A percentile compares a stretch with the other conserved stretches of the same genome.
These are phyloP conservation scores for Anolis carolinensis DNA, from an alignment of 2,113 vertebrate species.

Conservation along the genomic window DNA sequence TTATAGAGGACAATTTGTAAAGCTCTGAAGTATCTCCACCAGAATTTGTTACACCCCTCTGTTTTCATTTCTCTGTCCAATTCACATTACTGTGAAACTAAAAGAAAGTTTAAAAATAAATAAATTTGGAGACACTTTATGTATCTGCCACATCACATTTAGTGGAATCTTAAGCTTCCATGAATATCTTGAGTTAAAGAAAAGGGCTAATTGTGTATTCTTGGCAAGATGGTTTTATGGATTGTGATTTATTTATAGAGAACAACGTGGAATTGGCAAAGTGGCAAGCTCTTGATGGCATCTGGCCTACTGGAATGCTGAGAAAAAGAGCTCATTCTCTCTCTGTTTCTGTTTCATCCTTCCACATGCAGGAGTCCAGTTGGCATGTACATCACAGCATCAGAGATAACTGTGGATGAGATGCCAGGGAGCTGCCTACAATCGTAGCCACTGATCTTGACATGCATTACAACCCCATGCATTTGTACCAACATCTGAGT, in stretches of 20 bases:
- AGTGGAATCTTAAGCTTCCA: background rate
- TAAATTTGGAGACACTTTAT: background rate
- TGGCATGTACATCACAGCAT: no score
- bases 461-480: background rate
- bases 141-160: slow-evolving; percentile 1
- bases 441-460: background rate
- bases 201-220: slow-evolving; percentile 12
- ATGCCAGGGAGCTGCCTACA: no score
- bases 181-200: slow-evolving; percentile 9
- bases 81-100: background rate
- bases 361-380: background rate
- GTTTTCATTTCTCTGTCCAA: background rate
- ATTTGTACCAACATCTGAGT: background rate
- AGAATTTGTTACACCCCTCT: background rate
- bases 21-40: background rate
- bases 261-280: background rate
- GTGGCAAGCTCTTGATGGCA: slow-evolving; percentile 1
- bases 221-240: background rate
- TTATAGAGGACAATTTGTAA: background rate
- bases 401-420: background rate
- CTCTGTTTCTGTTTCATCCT: background rate
- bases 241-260: slow-evolving; percentile 2
- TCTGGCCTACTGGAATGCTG: background rate
- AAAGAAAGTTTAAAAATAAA: background rate
- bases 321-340: background rate